Conservation (phyloP, 2,113 vertebrate species). For the Plectropomus leopardus region DNA sequence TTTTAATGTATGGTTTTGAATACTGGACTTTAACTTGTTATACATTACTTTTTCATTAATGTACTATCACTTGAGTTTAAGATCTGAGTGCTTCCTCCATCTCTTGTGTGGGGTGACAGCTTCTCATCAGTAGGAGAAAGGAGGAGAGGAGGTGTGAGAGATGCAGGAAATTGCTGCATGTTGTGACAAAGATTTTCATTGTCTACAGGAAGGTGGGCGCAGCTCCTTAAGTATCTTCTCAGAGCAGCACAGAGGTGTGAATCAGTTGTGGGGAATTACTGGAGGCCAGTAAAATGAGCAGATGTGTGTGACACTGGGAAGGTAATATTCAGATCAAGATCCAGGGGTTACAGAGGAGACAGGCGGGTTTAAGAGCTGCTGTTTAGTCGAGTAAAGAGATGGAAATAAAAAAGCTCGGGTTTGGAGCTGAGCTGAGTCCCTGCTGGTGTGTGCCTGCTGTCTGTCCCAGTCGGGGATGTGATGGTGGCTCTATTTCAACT, state of each 20-base stretch:
- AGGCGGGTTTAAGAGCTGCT: constrained; percentile 6
- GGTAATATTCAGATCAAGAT: constrained; percentile 31
- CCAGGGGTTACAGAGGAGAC: constrained; percentile 13
- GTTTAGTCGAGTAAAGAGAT: constrained; percentile 20
- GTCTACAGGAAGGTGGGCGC: not conserved
- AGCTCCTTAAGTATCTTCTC: constrained; percentile 8
- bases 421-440: constrained; percentile 43
- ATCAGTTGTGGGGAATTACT: constrained; percentile 28
- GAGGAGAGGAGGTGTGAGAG: constrained; percentile 17
- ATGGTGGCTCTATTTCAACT: constrained; percentile 56
- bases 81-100: not conserved
- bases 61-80: not conserved
- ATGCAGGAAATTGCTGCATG: constrained; percentile 30
- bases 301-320: constrained; percentile 33
- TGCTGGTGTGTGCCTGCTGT: constrained; percentile 37
- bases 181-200: constrained; percentile 15
- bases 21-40: not conserved
- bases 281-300: constrained; percentile 21
- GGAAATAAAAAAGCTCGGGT: constrained; percentile 1
- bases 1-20: not conserved
- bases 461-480: constrained; percentile 46
- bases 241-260: constrained; percentile 12
- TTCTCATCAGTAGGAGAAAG: not conserved
- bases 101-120: not conserved
- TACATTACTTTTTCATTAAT: not conserved